Conservation (phyloP, 2,113 vertebrate genomes). For the Aramus guarauna region DNA sequence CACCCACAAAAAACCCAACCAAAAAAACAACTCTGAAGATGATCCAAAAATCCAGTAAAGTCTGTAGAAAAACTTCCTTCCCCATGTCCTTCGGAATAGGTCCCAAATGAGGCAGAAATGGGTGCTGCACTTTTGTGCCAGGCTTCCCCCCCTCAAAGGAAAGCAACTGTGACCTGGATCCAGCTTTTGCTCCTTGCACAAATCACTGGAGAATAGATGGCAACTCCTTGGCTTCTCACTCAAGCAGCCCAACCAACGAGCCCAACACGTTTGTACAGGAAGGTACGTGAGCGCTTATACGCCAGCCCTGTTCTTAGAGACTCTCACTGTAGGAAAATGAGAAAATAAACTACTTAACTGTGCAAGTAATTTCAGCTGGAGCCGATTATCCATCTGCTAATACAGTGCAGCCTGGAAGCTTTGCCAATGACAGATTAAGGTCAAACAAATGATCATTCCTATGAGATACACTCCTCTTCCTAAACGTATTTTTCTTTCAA, state of each 20-base stretch:
- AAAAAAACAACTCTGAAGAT: background rate
- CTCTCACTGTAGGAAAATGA: slow-evolving; percentile 34
- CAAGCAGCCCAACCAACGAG: background rate
- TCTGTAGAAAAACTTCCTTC: background rate
- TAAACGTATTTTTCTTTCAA: background rate
- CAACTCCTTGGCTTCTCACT: background rate
- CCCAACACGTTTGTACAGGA: background rate
- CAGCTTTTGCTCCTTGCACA: background rate
- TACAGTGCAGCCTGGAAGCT: slow-evolving; percentile 41
- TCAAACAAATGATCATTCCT: slow-evolving; percentile 27
- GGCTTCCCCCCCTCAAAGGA: background rate
- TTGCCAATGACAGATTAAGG: slow-evolving; percentile 68
- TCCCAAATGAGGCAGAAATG: background rate
- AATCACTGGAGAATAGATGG: background rate
- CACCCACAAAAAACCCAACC: no score
- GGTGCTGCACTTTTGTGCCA: background rate
- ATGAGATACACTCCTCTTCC: background rate
- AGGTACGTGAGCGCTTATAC: background rate
- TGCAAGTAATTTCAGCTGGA: slow-evolving; percentile 69
- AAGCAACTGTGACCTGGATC: background rate
- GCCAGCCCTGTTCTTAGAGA: slow-evolving; percentile 2
- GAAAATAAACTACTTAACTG: slow-evolving; percentile 58
- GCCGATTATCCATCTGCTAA: slow-evolving; percentile 72
- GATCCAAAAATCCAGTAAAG: background rate
- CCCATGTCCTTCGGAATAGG: background rate